Evolutionary conservation across 2,888 invertebrate species (phyloP), one percentile per base, ranked within the genome.

Genomic region (Oeneis ivallda): DNA sequence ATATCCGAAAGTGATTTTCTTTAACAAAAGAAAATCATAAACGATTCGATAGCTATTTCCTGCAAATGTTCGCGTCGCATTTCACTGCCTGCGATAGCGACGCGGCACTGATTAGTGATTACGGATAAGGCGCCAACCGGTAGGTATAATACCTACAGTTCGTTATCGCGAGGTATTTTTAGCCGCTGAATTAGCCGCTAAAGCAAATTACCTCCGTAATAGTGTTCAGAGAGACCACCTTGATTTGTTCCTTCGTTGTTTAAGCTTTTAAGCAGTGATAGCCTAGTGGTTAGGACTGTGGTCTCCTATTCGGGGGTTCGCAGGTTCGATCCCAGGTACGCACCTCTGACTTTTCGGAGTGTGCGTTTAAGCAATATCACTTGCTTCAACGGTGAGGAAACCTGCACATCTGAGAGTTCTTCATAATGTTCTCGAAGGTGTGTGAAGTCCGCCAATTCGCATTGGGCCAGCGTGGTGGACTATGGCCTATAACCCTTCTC

Each of bases 141-240:
- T 43, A 41, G 56, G 56, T 56, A 53, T 53, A 10, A 2, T 39
- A 19, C 39, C 41, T 15, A 52, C 52, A 26, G n/a, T 15, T 19
- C 10, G 43, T 57, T 57, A 57, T 43, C 49, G 54, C 17, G 32
- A 8, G 39, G 26, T 66, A 66, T 62, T 66, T 62, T 62, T 62
- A 52, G 52, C 47, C 34, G 45, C 47, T 53, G 15, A 62, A 66
- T 66, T 66, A 66, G 62, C 62, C n/a, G n/a, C n/a, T n/a, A n/a
- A 34, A 32, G 45, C 62, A 58, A 62, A 66, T 66, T 66, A 66
- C 39, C 57, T 41, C 34, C 50, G 56, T 61, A 65, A 65, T 54
- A 53, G 26, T 17, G n/a, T 2, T 11, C 58, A 2, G 34, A 47
- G 58, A 58, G 45, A 11, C 58, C 32, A 15, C 34, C 11, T 45